A percentile compares a stretch with the other conserved stretches of the same genome.
phyloP scores from a whole-genome alignment of 2,113 vertebrate species.

The Ptilorrhoa leucosticta region DNA sequence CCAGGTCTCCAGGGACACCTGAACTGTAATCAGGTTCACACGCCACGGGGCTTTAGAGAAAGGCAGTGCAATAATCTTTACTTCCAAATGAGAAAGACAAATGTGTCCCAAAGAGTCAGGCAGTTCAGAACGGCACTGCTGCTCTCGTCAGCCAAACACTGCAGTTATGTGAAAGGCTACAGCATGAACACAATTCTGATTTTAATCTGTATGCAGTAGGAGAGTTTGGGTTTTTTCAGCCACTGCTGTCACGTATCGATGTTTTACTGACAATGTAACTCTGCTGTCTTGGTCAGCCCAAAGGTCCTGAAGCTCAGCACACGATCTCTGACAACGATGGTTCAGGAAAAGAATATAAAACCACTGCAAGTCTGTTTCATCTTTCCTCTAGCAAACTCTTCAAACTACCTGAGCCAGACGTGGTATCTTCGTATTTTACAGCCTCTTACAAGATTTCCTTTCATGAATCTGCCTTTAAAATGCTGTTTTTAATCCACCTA shows the following conservation, averaged over 20 bases:
- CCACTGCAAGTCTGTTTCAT: not conserved
- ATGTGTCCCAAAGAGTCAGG: no score
- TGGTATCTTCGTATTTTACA: not conserved
- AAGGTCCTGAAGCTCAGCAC: not conserved
- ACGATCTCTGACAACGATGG: accelerated
- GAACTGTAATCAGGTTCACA: not conserved
- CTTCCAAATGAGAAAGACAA: not conserved
- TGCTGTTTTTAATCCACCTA: not conserved
- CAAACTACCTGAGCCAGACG: not conserved
- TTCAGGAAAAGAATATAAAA: not conserved
- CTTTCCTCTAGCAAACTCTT: not conserved
- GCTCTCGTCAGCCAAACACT: not conserved
- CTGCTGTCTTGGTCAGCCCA: not conserved
- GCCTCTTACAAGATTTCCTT: not conserved
- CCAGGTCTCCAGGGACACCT: not conserved
- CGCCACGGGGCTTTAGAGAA: not conserved
- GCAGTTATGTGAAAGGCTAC: not conserved
- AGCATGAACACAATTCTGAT: not conserved
- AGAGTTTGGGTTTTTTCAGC: not conserved
- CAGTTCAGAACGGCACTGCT: not conserved
- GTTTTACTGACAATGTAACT: not conserved
- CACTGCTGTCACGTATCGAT: not conserved
- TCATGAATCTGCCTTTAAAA: not conserved
- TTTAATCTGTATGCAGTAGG: not conserved
- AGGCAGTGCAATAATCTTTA: not conserved